Base-by-base conservation (phyloP, 2,888 invertebrate species). In the Agrochola litura region DNA sequence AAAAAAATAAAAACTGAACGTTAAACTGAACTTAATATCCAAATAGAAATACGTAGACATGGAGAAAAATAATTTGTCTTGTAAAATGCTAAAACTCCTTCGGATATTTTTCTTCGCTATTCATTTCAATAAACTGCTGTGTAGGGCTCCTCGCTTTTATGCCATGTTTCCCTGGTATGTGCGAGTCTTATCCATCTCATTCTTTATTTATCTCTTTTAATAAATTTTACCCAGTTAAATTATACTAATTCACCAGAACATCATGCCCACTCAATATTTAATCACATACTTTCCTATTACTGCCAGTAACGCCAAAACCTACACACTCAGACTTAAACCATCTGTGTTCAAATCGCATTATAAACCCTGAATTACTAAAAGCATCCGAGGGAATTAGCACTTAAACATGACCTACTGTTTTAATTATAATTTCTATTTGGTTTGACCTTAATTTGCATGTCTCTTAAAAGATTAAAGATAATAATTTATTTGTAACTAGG, bases 311-410 rank as follows among this genome's bases (percentile, higher is more conserved):
- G 4, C 14, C 0, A 3, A 22, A 37, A 43, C 12, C 5, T 19
- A 25, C 30, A 73, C 6, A 25, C 6, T 25, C 4, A n/a, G 16
- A 61, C 5, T 58, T 14, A 9, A 25, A 41, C 9, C 61, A 61
- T 73, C 16, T 54, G 43, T 46, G n/a, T 43, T 54, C 9, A 37
- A 52, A 73, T 74, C 43, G 22, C 37, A 22, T 22, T 49, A 9
- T 25, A 25, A 49, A 41, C 25, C 41, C 25, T 60, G 16, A 72
- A 73, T 74, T 8, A 49, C 25, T 60, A 22, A 72, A 22, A 30
- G 16, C 49, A 6, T 30, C 1, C 9, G 52, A n/a, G 60, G 30
- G 43, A 46, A 52, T 75, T 37, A 56, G 56, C 14, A 56, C n/a
- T 46, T 72, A 72, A 74, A 61, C 16, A n/a, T 14, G 30, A 52